phyloP scores from a whole-genome alignment of 2,797 vertebrate species.

The Phrynocephalus forsythii region DNA sequence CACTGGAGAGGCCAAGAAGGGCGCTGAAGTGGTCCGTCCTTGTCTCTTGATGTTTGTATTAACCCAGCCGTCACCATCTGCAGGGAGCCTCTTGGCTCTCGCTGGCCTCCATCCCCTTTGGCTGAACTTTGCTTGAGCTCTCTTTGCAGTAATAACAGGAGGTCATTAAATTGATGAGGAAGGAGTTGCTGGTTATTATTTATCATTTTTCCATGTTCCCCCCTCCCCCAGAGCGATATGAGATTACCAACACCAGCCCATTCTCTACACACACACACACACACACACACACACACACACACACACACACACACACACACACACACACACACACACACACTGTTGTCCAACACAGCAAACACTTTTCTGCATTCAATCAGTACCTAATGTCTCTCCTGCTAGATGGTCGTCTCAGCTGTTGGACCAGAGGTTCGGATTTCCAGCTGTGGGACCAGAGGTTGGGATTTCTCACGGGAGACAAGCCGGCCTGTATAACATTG shows the following conservation, averaged over 20 bases:
- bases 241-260: slow-evolving; percentile 26
- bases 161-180: slow-evolving; percentile 40
- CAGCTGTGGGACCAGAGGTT: no score
- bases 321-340: no score
- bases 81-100: rapidly evolving
- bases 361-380: not conserved
- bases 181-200: not conserved
- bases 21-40: not conserved
- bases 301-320: no score
- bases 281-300: no score
- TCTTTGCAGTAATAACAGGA: not conserved
- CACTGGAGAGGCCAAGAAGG: not conserved
- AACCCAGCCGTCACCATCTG: slow-evolving; percentile 44
- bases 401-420: no score
- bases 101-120: rapidly evolving
- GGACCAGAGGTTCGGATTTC: no score
- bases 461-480: no score
- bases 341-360: no score
- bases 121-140: not conserved
- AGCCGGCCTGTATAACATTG: no score
- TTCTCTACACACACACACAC: no score
- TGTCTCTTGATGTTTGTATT: not conserved
- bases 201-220: not conserved
- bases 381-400: no score
- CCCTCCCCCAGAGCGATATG: slow-evolving; percentile 14